Conservation (phyloP, 2,888 invertebrate species). For the Ptilodon capucinus region DNA sequence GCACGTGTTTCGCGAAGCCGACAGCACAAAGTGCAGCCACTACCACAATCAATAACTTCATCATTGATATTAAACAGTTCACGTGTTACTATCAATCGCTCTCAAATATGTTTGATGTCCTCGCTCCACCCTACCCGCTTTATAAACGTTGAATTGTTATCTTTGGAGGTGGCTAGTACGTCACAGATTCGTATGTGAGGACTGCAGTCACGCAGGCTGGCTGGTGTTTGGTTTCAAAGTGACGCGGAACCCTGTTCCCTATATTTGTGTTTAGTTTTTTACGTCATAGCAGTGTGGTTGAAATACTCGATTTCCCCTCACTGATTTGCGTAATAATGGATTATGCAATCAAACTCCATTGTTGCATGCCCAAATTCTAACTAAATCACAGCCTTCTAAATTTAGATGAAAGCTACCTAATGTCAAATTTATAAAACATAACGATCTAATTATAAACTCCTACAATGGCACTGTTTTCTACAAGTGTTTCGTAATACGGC, state of each 20-base stretch:
- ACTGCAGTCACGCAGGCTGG: slow-evolving; percentile 29
- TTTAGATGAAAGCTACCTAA: no score
- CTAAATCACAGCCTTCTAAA: no score
- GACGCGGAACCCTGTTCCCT: slow-evolving; percentile 13
- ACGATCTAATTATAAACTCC: no score
- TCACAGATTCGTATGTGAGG: slow-evolving; percentile 33
- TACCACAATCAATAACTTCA: slow-evolving; percentile 29
- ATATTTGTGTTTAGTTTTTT: slow-evolving; percentile 7
- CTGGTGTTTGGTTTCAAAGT: slow-evolving; percentile 20
- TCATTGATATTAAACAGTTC: slow-evolving; percentile 17
- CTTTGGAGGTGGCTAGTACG: slow-evolving; percentile 35
- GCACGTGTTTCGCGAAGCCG: slow-evolving; percentile 46
- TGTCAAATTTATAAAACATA: no score
- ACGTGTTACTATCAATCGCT: slow-evolving; percentile 18
- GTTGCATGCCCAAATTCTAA: not conserved
- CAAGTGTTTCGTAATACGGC: no score
- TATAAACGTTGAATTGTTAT: slow-evolving; percentile 53
- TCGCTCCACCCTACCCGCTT: slow-evolving; percentile 27
- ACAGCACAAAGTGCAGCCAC: slow-evolving; percentile 25
- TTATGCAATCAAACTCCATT: not conserved
- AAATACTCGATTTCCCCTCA: not conserved
- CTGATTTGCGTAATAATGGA: not conserved
- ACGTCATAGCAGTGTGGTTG: slow-evolving; percentile 7
- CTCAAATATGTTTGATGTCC: slow-evolving; percentile 35
- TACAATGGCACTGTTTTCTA: no score